These are phyloP conservation scores for Aplidium turbinatum DNA, from an alignment of 23 tunicate species.

Conservation along the genomic window DNA sequence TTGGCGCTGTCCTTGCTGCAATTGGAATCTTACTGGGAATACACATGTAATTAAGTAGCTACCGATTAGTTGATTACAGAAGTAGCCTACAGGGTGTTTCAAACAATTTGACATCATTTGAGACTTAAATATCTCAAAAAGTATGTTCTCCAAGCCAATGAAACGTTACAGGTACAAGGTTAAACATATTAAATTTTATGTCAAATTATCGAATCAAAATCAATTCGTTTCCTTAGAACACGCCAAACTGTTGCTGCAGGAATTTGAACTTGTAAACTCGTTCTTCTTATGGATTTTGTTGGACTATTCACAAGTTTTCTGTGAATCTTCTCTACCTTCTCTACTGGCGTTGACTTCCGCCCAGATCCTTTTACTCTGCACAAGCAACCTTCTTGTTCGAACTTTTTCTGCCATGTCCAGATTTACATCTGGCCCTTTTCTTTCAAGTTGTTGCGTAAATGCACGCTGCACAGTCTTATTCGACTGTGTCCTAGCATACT, in stretches of 20 bases:
- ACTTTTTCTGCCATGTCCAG: constrained; percentile 20
- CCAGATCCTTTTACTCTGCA: constrained; percentile 43
- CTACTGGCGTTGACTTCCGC: constrained; percentile 2
- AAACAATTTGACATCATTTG: too few relatives aligned
- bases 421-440: constrained; percentile 4
- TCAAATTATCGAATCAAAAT: too few relatives aligned
- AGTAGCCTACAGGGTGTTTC: too few relatives aligned
- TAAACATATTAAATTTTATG: too few relatives aligned
- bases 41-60: too few relatives aligned
- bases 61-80: too few relatives aligned
- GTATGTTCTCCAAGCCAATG: too few relatives aligned
- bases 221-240: constrained; percentile 26
- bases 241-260: constrained; percentile 19
- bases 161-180: too few relatives aligned
- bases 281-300: constrained; percentile 31
- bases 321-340: constrained; percentile 23
- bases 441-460: constrained; percentile 3
- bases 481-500: constrained; percentile 21
- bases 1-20: too few relatives aligned
- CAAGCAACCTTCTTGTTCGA: constrained; percentile 24
- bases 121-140: too few relatives aligned
- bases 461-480: constrained; percentile 19
- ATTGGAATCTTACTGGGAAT: too few relatives aligned
- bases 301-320: constrained; percentile 20
- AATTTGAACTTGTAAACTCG: constrained; percentile 13